phyloP scores from a whole-genome alignment of 2,797 vertebrate species.

The Threskiornis aethiopicus region DNA sequence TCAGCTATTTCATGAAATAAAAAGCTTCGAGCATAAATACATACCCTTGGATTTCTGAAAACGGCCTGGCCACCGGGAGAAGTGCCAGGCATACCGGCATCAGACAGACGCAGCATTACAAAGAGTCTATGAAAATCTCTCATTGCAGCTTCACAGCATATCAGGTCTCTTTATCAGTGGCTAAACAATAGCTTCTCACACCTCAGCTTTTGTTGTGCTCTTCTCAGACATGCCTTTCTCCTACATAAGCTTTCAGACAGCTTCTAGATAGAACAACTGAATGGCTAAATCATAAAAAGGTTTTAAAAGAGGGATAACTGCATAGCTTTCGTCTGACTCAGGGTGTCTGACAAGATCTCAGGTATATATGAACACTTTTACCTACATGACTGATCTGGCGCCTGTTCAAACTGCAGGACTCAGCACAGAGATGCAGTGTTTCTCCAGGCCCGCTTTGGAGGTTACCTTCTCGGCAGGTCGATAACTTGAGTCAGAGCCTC shows the following conservation, averaged over 20 bases:
- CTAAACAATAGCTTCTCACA: neutral
- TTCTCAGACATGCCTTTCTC: neutral
- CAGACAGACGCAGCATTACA: neutral
- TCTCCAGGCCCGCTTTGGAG: neutral
- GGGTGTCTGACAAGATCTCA: neutral
- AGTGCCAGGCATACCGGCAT: rapidly evolving
- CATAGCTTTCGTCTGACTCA: neutral
- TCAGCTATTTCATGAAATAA: neutral
- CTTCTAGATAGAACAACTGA: neutral
- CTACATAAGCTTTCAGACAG: neutral
- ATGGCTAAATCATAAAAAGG: neutral
- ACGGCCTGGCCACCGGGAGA: neutral
- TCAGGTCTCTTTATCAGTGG: neutral
- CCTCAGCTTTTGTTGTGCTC: neutral
- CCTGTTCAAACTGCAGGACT: neutral
- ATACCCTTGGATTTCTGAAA: neutral
- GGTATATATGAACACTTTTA: neutral
- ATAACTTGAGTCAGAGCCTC: neutral
- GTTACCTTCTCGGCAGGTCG: neutral
- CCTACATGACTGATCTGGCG: rapidly evolving
- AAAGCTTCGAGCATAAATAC: neutral
- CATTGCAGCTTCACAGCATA: neutral
- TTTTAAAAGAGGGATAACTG: neutral
- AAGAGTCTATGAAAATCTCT: neutral
- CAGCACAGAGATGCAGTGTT: neutral